phyloP scores from a whole-genome alignment of 2,113 vertebrate genomes.

The Corvus moneduloides region DNA sequence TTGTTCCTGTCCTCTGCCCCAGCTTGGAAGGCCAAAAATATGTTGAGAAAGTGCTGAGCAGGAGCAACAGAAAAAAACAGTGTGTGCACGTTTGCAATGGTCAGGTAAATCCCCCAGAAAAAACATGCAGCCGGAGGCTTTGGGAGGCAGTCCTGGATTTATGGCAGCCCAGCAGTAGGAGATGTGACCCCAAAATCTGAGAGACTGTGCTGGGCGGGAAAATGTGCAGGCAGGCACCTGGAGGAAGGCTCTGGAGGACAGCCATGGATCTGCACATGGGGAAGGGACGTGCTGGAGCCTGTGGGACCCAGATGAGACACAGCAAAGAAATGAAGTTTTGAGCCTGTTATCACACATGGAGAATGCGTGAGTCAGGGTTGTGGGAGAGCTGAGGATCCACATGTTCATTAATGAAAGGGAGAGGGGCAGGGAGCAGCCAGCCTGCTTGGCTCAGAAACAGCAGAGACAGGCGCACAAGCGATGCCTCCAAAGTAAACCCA shows the following conservation, averaged over 20 bases:
- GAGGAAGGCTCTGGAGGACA: not conserved
- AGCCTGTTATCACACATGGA: not conserved
- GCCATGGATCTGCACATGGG: accelerated
- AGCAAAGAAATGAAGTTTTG: not conserved
- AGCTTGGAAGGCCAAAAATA: not conserved
- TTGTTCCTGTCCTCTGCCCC: not conserved
- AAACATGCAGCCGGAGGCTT: accelerated
- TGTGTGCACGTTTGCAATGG: accelerated
- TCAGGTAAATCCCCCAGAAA: not conserved
- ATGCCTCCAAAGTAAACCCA: not conserved
- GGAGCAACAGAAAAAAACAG: not conserved
- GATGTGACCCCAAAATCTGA: not conserved
- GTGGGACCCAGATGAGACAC: not conserved
- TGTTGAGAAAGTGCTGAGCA: accelerated
- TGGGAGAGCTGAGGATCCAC: not conserved
- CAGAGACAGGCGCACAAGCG: not conserved
- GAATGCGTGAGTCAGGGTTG: not conserved
- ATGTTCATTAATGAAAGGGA: not conserved
- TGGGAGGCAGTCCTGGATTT: not conserved
- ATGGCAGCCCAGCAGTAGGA: not conserved
- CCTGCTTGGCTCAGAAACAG: not conserved
- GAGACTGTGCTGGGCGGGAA: accelerated
- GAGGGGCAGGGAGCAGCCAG: not conserved
- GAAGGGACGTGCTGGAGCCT: accelerated
- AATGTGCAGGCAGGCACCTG: accelerated